phyloP scores from a whole-genome alignment of 2,797 vertebrate genomes.

The Centroberyx gerrardi region DNA sequence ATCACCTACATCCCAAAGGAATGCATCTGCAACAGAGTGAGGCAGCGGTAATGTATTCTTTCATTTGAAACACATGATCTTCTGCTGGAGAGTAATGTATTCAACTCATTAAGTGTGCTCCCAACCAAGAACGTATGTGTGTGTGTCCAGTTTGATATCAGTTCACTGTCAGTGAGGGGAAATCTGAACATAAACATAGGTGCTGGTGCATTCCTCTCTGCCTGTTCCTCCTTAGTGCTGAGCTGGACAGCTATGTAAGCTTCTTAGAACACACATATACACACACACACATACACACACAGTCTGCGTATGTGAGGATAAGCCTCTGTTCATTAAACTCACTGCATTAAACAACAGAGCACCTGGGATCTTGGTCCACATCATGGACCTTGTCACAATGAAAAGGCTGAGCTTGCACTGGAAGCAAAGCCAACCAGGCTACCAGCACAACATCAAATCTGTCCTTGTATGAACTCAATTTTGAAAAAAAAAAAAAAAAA shows the following conservation, averaged over 20 bases:
- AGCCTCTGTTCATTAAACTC: constrained; percentile 72
- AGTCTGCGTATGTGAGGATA: constrained; percentile 51
- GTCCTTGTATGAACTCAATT: constrained; percentile 50
- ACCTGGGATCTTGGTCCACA: constrained; percentile 70
- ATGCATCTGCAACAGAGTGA: neutral
- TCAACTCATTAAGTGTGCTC: neutral
- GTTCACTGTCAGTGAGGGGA: constrained; percentile 31
- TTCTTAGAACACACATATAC: constrained; percentile 63
- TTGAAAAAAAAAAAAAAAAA: constrained; percentile 43
- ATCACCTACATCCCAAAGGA: constrained; percentile 18
- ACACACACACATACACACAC: too few species aligned
- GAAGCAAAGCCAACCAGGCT: constrained; percentile 37
- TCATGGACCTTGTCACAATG: constrained; percentile 62
- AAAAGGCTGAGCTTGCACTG: constrained; percentile 64
- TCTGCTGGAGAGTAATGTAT: too few species aligned
- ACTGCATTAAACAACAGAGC: constrained; percentile 54
- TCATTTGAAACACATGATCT: neutral
- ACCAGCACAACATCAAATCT: constrained; percentile 37
- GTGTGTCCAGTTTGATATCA: constrained; percentile 11
- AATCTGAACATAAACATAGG: constrained; percentile 53
- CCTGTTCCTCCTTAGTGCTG: constrained; percentile 56
- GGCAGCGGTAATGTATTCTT: neutral
- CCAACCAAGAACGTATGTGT: constrained; percentile 1
- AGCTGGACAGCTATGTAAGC: constrained; percentile 75
- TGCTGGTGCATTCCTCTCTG: constrained; percentile 48